A percentile compares a stretch with the other conserved stretches of the same genome.
phyloP scores from a whole-genome alignment of 1,140 invertebrate species.

The Pachyrhynchus sulphureomaculatus region DNA sequence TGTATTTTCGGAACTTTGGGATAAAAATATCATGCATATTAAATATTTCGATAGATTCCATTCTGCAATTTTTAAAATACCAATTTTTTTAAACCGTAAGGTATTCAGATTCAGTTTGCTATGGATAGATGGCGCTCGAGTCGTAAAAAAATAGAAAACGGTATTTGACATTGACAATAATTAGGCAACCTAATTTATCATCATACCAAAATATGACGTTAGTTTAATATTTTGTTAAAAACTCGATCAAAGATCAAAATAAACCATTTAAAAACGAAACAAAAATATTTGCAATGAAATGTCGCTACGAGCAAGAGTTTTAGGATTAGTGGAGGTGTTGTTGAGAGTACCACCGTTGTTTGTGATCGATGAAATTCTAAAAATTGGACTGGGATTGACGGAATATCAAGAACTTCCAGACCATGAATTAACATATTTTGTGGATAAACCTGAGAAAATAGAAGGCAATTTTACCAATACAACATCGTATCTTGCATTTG shows the following conservation, averaged over 20 bases:
- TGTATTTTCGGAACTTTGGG: too few relatives aligned
- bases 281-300: conserved; percentile 52
- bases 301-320: conserved; percentile 64
- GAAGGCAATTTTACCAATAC: conserved; percentile 29
- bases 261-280: conserved; percentile 18
- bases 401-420: conserved; percentile 45
- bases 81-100: neutral
- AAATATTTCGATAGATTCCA: too few relatives aligned
- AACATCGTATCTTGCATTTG: conserved; percentile 37
- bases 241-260: conserved; percentile 5
- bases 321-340: conserved; percentile 71
- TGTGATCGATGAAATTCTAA: conserved; percentile 83
- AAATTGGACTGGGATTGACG: conserved; percentile 65
- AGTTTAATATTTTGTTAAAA: conserved; percentile 19
- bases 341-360: conserved; percentile 86
- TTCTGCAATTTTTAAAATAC: too few relatives aligned
- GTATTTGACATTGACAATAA: conserved; percentile 1
- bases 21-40: too few relatives aligned
- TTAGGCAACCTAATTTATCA: too few relatives aligned
- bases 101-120: neutral
- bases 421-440: conserved; percentile 40
- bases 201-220: conserved; percentile 19
- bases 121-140: neutral
- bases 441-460: conserved; percentile 33
- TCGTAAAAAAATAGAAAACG: neutral